Conservation (phyloP, 2,113 vertebrate genomes). For the Penelope pileata region DNA sequence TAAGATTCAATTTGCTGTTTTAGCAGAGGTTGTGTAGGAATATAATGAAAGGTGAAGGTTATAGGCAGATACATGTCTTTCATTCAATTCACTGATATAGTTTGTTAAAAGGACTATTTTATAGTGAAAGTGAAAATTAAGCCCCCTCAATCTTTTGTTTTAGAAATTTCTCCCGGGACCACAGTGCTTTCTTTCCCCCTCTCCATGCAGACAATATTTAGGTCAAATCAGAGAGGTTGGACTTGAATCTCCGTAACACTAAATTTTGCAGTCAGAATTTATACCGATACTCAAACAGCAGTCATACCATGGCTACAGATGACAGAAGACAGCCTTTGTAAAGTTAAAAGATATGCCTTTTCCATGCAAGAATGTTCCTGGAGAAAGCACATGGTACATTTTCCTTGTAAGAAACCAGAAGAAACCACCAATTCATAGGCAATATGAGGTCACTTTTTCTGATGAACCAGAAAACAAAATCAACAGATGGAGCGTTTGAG, state of each 20-base stretch:
- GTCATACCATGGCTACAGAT: accelerated
- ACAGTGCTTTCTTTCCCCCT: neutral
- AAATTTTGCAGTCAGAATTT: neutral
- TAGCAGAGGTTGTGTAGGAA: neutral
- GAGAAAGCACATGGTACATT: accelerated
- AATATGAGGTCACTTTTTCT: neutral
- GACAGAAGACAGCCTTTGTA: accelerated
- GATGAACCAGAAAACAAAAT: neutral
- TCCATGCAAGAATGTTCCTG: neutral
- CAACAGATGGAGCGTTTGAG: neutral
- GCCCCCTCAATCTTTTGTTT: neutral
- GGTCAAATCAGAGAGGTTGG: neutral
- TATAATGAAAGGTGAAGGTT: neutral
- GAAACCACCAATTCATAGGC: neutral
- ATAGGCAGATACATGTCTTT: neutral
- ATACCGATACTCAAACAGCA: neutral
- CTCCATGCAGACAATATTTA: accelerated
- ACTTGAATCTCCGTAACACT: neutral
- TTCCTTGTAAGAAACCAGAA: neutral
- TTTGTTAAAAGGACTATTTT: neutral
- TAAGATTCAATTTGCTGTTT: neutral
- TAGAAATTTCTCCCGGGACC: neutral
- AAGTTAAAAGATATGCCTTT: neutral
- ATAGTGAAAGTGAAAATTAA: neutral
- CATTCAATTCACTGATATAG: neutral